These are phyloP conservation scores for Charadrius vociferus DNA, from an alignment of 2,113 vertebrate species.

Conservation along the genomic window DNA sequence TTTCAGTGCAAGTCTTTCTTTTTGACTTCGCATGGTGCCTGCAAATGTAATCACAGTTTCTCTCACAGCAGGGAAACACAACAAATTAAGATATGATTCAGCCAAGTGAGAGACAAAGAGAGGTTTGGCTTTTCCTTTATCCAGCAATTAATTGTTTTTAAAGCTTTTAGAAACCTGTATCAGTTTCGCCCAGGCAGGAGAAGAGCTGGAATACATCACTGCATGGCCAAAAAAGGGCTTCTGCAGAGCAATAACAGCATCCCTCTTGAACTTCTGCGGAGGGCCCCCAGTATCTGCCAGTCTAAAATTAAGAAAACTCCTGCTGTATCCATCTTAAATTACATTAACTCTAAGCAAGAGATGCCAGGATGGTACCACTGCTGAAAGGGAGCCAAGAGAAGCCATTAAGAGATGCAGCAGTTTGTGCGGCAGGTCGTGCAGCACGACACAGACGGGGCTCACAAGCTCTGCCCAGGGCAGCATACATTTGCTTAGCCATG, in stretches of 20 bases:
- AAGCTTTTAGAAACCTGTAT: background rate
- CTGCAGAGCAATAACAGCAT: background rate
- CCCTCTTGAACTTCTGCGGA: background rate
- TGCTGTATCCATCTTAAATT: background rate
- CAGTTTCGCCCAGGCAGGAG: background rate
- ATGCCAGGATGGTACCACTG: background rate
- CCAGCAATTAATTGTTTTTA: background rate
- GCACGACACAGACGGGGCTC: background rate
- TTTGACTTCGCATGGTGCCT: background rate
- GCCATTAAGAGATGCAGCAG: background rate
- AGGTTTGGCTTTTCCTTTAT: background rate
- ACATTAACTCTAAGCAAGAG: background rate
- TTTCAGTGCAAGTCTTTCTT: background rate
- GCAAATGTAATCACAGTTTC: slow-evolving; percentile 35
- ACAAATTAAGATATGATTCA: slow-evolving; percentile 24
- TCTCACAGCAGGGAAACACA: slow-evolving; percentile 25
- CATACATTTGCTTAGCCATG: background rate
- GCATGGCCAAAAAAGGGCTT: background rate
- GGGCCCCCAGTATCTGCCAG: background rate
- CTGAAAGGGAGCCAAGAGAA: background rate
- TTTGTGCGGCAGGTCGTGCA: background rate
- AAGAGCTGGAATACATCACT: background rate
- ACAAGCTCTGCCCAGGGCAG: background rate
- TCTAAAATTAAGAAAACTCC: background rate
- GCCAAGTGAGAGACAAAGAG: background rate